Conservation (phyloP, 2,797 vertebrate species). For the Pelochelys cantorii region DNA sequence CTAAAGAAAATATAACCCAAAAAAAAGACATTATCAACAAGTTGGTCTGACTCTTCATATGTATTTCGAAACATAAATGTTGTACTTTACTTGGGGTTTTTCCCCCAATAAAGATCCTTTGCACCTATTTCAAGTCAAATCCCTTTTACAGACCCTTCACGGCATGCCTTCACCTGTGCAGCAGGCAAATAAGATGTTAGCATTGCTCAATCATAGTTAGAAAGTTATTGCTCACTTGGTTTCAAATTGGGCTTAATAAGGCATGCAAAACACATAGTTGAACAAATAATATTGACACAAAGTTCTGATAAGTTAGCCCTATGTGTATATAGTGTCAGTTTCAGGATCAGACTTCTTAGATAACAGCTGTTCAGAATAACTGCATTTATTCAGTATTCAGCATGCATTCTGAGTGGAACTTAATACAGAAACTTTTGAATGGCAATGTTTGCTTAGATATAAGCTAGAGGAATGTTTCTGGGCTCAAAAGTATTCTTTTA, state of each 20-base stretch:
- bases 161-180: neutral
- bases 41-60: neutral
- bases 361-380: neutral
- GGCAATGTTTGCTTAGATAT: neutral
- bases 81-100: neutral
- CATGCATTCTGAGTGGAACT: neutral
- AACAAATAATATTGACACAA: neutral
- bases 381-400: neutral
- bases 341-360: neutral
- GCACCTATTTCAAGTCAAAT: neutral
- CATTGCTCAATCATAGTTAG: neutral
- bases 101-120: neutral
- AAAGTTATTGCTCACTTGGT: conserved; percentile 23
- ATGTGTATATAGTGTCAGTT: neutral
- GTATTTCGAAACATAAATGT: neutral
- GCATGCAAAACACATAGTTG: neutral
- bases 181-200: neutral
- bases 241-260: neutral
- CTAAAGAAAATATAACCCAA: neutral
- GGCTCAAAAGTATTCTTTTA: neutral
- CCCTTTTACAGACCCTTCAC: neutral
- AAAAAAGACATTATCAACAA: neutral
- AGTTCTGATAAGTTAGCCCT: neutral
- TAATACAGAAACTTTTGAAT: neutral
- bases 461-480: neutral